A percentile compares a stretch with the other conserved stretches of the same genome.
These are phyloP conservation scores for Sphenodon punctatus DNA, from an alignment of 2,797 vertebrate genomes.

Conservation along the genomic window DNA sequence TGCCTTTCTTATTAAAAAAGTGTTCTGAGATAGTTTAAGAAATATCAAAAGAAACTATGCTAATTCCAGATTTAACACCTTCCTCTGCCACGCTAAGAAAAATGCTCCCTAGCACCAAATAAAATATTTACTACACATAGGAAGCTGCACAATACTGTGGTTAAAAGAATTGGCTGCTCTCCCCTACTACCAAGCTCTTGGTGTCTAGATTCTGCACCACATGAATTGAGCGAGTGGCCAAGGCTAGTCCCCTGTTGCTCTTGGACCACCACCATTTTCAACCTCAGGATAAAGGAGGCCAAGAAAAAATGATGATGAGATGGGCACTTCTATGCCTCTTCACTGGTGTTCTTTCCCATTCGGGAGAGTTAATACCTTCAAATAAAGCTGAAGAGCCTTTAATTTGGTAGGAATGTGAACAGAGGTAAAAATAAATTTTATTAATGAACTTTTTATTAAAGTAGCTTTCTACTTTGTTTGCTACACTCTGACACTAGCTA, in stretches of 20 bases:
- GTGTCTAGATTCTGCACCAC: not conserved
- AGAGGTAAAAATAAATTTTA: no score
- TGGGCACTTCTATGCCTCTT: not conserved
- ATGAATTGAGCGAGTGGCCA: not conserved
- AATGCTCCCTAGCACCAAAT: not conserved
- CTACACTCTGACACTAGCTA: no score
- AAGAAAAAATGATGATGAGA: not conserved
- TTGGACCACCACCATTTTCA: not conserved
- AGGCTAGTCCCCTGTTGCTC: not conserved
- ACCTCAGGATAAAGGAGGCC: not conserved
- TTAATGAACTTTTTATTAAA: no score
- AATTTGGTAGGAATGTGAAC: not conserved
- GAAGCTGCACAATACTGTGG: not conserved
- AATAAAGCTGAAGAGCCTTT: not conserved
- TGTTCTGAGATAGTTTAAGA: not conserved
- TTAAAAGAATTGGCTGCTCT: not conserved
- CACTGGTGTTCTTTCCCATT: not conserved
- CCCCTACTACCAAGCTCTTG: not conserved
- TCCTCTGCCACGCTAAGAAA: not conserved
- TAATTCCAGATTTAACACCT: not conserved
- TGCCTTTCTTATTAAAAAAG: not conserved
- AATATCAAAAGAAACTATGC: not conserved
- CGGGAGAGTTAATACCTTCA: not conserved
- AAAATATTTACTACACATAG: constrained; percentile 11
- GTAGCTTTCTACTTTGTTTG: no score